These are phyloP conservation scores for Seira ritae DNA, from an alignment of 2,888 invertebrate species.

Conservation along the genomic window DNA sequence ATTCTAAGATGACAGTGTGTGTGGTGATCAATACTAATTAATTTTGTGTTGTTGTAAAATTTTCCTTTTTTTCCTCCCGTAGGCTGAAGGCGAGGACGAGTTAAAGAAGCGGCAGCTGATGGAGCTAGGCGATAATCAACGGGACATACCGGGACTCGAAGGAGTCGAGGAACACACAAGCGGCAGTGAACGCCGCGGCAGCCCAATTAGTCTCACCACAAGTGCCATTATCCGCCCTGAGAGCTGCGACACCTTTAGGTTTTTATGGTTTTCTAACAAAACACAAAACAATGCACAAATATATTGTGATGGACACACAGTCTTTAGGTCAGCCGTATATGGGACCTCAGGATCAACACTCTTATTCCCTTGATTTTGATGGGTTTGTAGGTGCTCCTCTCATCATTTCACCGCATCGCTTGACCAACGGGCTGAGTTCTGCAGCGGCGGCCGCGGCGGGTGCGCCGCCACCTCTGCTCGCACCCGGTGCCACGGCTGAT, in stretches of 20 bases:
- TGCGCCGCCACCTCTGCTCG: constrained; percentile 81
- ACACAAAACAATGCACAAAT: constrained; percentile 71
- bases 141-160: constrained; percentile 98
- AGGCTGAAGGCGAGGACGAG: constrained; percentile 99
- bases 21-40: too few relatives aligned
- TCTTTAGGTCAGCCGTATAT: constrained; percentile 69
- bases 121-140: constrained; percentile 99
- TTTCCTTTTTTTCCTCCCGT: constrained; percentile 77
- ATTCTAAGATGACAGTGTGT: too few relatives aligned
- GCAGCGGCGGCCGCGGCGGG: constrained; percentile 83
- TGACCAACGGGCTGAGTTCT: constrained; percentile 70
- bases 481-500: constrained; percentile 82
- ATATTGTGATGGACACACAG: constrained; percentile 71
- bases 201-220: constrained; percentile 73
- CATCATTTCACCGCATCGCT: constrained; percentile 86
- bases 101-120: constrained; percentile 99
- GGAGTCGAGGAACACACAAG: constrained; percentile 70
- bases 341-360: constrained; percentile 64
- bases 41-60: not conserved
- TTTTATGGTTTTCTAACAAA: constrained; percentile 73
- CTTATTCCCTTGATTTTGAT: constrained; percentile 72
- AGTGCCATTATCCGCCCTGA: constrained; percentile 73
- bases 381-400: constrained; percentile 85
- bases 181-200: constrained; percentile 68
- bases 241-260: constrained; percentile 73